Evolutionary conservation across 1,140 invertebrate genomes (phyloP).

Genomic region (Drosophila melanogaster): DNA sequence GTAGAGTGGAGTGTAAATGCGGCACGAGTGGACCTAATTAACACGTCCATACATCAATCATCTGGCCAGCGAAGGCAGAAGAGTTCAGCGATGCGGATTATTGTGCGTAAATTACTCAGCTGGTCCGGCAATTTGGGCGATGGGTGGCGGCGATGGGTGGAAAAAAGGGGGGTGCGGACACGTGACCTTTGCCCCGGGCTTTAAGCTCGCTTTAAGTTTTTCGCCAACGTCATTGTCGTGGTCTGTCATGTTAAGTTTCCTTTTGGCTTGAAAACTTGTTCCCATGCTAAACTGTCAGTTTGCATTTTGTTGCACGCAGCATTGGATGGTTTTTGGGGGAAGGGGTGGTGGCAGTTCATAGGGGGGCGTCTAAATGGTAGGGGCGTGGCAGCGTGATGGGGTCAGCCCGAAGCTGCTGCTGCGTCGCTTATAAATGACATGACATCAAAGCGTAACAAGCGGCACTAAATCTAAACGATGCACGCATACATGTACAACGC

Average conservation of each 20-base stretch:
- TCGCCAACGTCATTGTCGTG: conserved; percentile 50
- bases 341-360: not conserved
- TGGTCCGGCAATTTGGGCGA: conserved; percentile 35
- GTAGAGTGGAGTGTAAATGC: conserved; percentile 49
- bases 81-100: conserved; percentile 79
- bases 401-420: conserved; percentile 41
- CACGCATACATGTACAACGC: conserved; percentile 34
- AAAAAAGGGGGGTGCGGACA: not conserved
- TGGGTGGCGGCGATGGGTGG: not conserved
- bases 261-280: conserved; percentile 47
- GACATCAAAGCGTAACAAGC: conserved; percentile 81
- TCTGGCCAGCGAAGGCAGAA: conserved; percentile 59
- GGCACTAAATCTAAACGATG: conserved; percentile 81
- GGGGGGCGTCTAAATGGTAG: conserved; percentile 8
- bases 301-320: conserved; percentile 68
- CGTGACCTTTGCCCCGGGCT: conserved; percentile 43
- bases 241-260: conserved; percentile 74
- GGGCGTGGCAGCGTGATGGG: conserved; percentile 27
- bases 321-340: not conserved
- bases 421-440: conserved; percentile 75
- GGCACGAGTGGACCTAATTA: conserved; percentile 77
- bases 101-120: conserved; percentile 78
- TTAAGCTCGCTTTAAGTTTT: conserved; percentile 43
- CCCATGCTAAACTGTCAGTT: conserved; percentile 72
- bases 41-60: conserved; percentile 83